These are phyloP conservation scores for Hypsibius dujardini DNA, from an alignment of 1,140 invertebrate genomes.

Conservation along the genomic window DNA sequence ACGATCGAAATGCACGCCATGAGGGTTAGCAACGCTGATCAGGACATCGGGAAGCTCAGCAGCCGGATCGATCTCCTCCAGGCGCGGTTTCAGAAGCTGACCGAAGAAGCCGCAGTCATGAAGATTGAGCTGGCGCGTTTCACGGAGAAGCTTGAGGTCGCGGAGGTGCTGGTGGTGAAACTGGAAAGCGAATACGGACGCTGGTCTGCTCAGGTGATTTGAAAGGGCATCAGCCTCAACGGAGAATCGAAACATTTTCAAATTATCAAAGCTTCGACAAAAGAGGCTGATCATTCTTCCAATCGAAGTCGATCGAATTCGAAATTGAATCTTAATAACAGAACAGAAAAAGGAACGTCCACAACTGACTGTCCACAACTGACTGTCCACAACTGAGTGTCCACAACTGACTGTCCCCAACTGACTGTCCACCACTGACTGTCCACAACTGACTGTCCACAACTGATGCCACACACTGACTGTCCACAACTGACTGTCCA, in stretches of 20 bases:
- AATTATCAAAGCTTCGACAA: constrained; percentile 9
- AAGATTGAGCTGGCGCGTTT: constrained; percentile 71
- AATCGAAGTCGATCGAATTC: constrained; percentile 7
- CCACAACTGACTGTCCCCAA: too few relatives aligned
- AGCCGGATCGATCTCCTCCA: constrained; percentile 5
- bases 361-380: too few relatives aligned
- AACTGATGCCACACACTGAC: too few relatives aligned
- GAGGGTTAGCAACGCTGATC: neutral
- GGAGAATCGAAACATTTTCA: too few relatives aligned
- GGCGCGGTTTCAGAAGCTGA: constrained; percentile 45
- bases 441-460: too few relatives aligned
- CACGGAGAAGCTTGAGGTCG: constrained; percentile 58
- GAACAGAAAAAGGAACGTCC: too few relatives aligned
- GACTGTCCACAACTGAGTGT: too few relatives aligned
- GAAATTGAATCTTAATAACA: constrained; percentile 14
- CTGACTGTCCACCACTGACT: too few relatives aligned
- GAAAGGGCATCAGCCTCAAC: too few relatives aligned
- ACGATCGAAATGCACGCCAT: constrained; percentile 16
- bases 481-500: too few relatives aligned
- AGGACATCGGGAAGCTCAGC: constrained; percentile 3
- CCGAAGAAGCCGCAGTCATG: constrained; percentile 78
- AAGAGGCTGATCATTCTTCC: constrained; percentile 14
- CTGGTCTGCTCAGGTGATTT: constrained; percentile 59
- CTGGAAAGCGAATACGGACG: constrained; percentile 68
- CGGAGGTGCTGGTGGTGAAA: constrained; percentile 64